These are phyloP conservation scores for Sitophilus oryzae DNA, from an alignment of 1,140 invertebrate species.

Conservation along the genomic window DNA sequence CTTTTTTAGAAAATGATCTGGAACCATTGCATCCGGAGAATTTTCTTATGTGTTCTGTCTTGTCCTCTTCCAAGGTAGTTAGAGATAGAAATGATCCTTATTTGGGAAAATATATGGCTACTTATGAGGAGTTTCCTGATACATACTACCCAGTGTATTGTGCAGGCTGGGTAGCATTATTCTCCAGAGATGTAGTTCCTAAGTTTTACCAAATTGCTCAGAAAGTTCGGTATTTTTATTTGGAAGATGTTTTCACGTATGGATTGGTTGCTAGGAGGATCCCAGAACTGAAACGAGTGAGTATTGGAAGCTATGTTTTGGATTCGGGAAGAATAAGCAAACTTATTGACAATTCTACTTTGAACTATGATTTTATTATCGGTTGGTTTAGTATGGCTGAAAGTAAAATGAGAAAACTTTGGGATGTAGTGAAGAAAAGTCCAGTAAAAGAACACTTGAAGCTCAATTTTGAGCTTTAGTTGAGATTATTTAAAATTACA, in stretches of 20 bases:
- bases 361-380: not conserved
- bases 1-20: slow-evolving; percentile 52
- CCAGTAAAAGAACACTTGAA: too few species aligned
- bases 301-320: not conserved
- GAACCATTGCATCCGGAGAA: slow-evolving; percentile 49
- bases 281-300: not conserved
- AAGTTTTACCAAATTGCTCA: slow-evolving; percentile 31
- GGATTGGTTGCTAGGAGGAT: not conserved
- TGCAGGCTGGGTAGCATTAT: not conserved
- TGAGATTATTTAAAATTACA: too few species aligned
- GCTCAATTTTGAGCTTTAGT: too few species aligned
- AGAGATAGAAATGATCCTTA: slow-evolving; percentile 29
- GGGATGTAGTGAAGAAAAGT: too few species aligned
- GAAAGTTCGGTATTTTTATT: not conserved
- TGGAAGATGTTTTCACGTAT: not conserved
- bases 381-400: not conserved
- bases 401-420: too few species aligned
- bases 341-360: not conserved
- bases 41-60: slow-evolving; percentile 51
- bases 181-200: not conserved
- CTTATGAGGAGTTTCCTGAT: slow-evolving; percentile 56
- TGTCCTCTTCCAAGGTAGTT: slow-evolving; percentile 47
- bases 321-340: not conserved
- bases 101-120: slow-evolving; percentile 71
- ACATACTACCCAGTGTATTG: slow-evolving; percentile 60